phyloP scores from a whole-genome alignment of 2,113 vertebrate species.

The Nesoenas mayeri region DNA sequence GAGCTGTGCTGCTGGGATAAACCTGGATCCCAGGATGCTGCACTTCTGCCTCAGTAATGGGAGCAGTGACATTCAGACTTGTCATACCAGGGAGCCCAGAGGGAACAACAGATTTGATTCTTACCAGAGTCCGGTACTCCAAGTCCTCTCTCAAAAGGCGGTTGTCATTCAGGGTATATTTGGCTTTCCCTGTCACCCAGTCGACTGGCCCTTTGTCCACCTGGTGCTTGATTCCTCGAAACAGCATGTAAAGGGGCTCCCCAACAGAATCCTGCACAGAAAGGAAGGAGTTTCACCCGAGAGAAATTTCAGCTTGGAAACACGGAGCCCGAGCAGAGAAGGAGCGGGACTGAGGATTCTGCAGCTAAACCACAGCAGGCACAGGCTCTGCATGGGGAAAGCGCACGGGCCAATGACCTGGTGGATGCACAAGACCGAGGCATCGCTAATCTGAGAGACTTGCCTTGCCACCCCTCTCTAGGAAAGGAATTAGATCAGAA shows the following conservation, averaged over 20 bases:
- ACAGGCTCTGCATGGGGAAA: not conserved
- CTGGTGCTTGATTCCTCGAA: conserved; percentile 97
- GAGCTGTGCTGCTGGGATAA: not conserved
- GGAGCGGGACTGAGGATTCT: not conserved
- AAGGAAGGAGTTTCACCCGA: not conserved
- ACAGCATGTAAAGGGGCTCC: conserved; percentile 96
- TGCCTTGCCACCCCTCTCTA: not conserved
- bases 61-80: not conserved
- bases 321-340: not conserved
- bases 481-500: not conserved
- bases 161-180: conserved; percentile 97
- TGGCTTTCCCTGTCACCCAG: conserved; percentile 95
- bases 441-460: not conserved
- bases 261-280: conserved; percentile 88
- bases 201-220: conserved; percentile 98
- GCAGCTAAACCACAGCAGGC: not conserved
- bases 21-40: not conserved
- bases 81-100: not conserved
- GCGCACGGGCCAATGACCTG: accelerated
- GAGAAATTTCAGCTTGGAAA: not conserved
- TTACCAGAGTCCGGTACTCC: conserved; percentile 94
- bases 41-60: not conserved
- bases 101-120: not conserved
- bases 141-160: conserved; percentile 93
- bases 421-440: not conserved